A percentile compares a stretch with the other conserved stretches of the same genome.
Evolutionary conservation across 2,113 vertebrate genomes (phyloP).

Genomic region (Salvelinus fontinalis): DNA sequence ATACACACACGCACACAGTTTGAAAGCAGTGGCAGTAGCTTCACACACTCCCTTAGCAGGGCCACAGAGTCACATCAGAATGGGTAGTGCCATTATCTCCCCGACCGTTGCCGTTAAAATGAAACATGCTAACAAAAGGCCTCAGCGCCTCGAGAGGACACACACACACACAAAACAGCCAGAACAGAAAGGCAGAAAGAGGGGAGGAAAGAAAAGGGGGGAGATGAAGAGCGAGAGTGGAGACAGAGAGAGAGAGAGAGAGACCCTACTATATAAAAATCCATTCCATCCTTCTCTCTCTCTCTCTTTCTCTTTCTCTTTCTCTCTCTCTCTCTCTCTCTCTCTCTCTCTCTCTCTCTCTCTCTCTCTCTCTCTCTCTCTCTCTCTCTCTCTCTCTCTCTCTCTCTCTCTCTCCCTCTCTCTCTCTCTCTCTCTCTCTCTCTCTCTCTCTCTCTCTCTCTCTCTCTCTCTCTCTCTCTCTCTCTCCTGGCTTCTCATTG

Average conservation of each 20-base stretch:
- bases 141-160: conserved; percentile 66
- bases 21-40: conserved; percentile 56
- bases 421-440: too few species aligned
- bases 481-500: conserved; percentile 77
- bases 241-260: conserved; percentile 20
- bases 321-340: too few species aligned
- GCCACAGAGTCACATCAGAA: conserved; percentile 71
- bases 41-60: conserved; percentile 74
- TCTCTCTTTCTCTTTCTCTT: too few species aligned
- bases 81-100: conserved; percentile 72
- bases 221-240: conserved; percentile 58
- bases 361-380: too few species aligned
- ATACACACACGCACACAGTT: conserved; percentile 31
- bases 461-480: too few species aligned
- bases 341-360: too few species aligned
- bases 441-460: too few species aligned
- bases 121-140: conserved; percentile 78
- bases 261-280: background rate
- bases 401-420: too few species aligned
- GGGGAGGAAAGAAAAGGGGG: conserved; percentile 53
- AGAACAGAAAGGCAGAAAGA: background rate
- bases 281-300: conserved; percentile 66
- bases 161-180: conserved; percentile 1
- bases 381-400: too few species aligned
- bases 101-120: conserved; percentile 61